Conservation (phyloP, 2,888 invertebrate species). For the Sceliomorpha sp. region DNA sequence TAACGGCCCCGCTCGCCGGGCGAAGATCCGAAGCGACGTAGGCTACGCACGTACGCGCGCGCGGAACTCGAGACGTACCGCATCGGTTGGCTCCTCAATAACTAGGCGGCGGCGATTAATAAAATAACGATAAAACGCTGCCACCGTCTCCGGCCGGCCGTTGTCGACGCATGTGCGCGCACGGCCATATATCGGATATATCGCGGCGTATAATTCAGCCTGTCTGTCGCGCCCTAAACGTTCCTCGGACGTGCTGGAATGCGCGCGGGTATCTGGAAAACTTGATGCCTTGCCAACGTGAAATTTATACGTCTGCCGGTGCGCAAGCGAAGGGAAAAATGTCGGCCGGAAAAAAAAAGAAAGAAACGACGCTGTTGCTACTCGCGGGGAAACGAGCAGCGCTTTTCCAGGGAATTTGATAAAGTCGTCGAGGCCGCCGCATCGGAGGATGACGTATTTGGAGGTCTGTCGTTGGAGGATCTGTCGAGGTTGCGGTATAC, state of each 20-base stretch:
- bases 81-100: constrained; percentile 61
- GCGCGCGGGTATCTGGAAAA: constrained; percentile 1
- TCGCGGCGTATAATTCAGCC: constrained; percentile 19
- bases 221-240: constrained; percentile 13
- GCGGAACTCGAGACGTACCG: constrained; percentile 23
- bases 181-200: constrained; percentile 17
- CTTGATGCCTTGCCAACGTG: constrained; percentile 3
- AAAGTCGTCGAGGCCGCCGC: no score
- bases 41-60: constrained; percentile 10
- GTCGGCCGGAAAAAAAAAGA: no score
- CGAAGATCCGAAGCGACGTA: constrained; percentile 16
- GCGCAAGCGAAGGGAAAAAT: no score
- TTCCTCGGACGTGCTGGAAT: constrained; percentile 6
- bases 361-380: no score
- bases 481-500: no score
- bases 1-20: constrained; percentile 24
- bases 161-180: constrained; percentile 6
- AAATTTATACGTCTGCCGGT: constrained; percentile 3
- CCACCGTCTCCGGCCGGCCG: constrained; percentile 26
- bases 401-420: no score
- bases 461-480: no score
- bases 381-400: not conserved
- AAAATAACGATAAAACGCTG: constrained; percentile 67
- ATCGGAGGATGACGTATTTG: no score
- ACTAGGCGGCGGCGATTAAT: constrained; percentile 66